Percentiles rank a stretch among this genome's conserved stretches.
Conservation (phyloP, 2,797 vertebrate species). For the Lagocephalus sceleratus region DNA sequence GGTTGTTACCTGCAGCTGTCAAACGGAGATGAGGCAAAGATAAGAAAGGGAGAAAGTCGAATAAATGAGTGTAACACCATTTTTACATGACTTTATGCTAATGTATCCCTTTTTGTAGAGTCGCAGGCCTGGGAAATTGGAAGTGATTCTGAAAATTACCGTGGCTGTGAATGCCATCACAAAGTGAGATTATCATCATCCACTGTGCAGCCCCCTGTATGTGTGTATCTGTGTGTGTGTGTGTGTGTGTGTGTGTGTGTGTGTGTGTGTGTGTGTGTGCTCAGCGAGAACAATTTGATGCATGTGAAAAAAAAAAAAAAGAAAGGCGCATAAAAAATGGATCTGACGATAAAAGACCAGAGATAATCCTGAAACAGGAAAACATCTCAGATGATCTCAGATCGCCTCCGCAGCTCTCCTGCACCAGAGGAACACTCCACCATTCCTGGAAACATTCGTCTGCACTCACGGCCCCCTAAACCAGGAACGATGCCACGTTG, state of each 20-base stretch:
- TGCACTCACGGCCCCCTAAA: too few species aligned
- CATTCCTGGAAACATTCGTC: too few species aligned
- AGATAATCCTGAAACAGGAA: neutral
- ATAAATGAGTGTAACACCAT: conserved; percentile 9
- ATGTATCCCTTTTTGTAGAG: conserved; percentile 33
- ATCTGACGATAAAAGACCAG: neutral
- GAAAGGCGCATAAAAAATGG: neutral
- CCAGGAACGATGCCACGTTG: too few species aligned
- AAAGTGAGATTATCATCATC: conserved; percentile 44
- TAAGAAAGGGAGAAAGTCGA: neutral
- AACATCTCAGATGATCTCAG: neutral
- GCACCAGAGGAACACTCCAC: too few species aligned
- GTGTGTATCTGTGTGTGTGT: conserved; percentile 7
- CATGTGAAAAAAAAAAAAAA: neutral
- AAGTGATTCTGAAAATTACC: conserved; percentile 51
- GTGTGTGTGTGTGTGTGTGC: neutral
- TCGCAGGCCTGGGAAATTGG: conserved; percentile 47
- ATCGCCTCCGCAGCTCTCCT: too few species aligned
- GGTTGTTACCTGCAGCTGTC: too few species aligned
- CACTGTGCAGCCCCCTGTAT: conserved; percentile 21
- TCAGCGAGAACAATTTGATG: neutral
- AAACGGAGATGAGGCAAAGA: too few species aligned
- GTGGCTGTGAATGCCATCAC: conserved; percentile 38
- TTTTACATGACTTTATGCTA: conserved; percentile 18
- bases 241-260: conserved; percentile 8